Evolutionary conservation across 2,113 vertebrate species (phyloP), one percentile per base, ranked within the genome.

Genomic region (Burhinus bistriatus): DNA sequence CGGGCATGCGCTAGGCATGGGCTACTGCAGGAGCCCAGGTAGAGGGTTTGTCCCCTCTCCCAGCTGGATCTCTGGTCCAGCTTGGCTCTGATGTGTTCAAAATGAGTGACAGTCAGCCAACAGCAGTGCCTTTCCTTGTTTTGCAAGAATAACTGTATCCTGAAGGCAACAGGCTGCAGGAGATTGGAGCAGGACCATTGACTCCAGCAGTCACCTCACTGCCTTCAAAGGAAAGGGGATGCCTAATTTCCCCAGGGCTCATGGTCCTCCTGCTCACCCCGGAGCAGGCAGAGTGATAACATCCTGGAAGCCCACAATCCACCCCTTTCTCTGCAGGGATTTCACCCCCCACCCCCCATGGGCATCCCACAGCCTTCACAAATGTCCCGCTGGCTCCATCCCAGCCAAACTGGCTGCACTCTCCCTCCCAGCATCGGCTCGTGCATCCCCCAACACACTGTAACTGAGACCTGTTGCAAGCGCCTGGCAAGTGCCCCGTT

Each of bases 401-500:
- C 42, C 26, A 38, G 55, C 5, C 44, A 73, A 59, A 51, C 11
- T 38, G 15, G 15, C 21, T 44, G 20, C 6, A 19, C 12, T 5
- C 6, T 49, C 15, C 2, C 1, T 36, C 45, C 55, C 36, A 54
- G 22, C 25, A 85, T 11, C 0, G 0, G 19, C 36, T 40, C 3
- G 0, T 27, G 5, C 47, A 30, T 38, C 86, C 51, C 69, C 11
- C 77, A 71, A 9, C 2, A 3, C 0, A 1, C 15, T 40, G 14
- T 34, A 72, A 47, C 34, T 47, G 69, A 66, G 38, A 71, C 29
- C 17, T 10, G 7, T 7, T 44, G 30, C 65, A 91, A 21, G n/a
- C 2, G 0, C 9, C 57, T 59, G 45, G 38, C 58, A 80, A 44
- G 15, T 62, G 78, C 36, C 65, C 26, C 6, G 2, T 23, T 66